A percentile compares a stretch with the other conserved stretches of the same genome.
phyloP scores from a whole-genome alignment of 1,140 invertebrate species.

The Cephus cinctus region DNA sequence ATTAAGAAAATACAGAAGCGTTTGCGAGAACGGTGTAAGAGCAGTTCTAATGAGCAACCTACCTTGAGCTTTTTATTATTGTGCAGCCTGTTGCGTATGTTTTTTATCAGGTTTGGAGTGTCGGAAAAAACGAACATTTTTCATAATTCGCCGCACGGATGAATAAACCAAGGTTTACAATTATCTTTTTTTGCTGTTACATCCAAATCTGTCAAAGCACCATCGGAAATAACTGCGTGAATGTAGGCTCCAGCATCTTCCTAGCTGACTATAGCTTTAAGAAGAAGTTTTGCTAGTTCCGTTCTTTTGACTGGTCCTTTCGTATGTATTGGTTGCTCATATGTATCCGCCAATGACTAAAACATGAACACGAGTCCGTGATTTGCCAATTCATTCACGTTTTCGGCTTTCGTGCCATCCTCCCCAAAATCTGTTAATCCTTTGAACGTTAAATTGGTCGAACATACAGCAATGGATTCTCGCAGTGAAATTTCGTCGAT shows the following conservation, averaged over 20 bases:
- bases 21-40: too few relatives aligned
- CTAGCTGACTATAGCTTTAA: constrained; percentile 9
- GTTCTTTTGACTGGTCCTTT: constrained; percentile 14
- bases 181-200: constrained; percentile 1
- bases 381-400: constrained; percentile 15
- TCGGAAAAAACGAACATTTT: constrained; percentile 17
- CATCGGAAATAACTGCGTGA: constrained; percentile 10
- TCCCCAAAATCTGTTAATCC: constrained; percentile 15
- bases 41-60: too few relatives aligned
- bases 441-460: constrained; percentile 12
- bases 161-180: constrained; percentile 10
- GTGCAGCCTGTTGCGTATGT: constrained; percentile 17
- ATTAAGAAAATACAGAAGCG: too few relatives aligned
- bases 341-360: constrained; percentile 5
- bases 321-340: constrained; percentile 17
- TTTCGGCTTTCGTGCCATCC: neutral
- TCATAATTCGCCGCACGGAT: constrained; percentile 10
- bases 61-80: constrained; percentile 11
- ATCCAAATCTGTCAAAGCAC: constrained; percentile 18
- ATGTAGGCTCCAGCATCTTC: constrained; percentile 10
- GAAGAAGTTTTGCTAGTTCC: constrained; percentile 12
- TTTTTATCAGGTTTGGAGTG: constrained; percentile 19
- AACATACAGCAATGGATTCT: constrained; percentile 6
- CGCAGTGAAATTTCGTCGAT: constrained; percentile 15
- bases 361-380: constrained; percentile 19